Percentiles rank a stretch among this genome's conserved stretches.
Conservation (phyloP, 2,113 vertebrate genomes). For the Hippopotamus amphibius region DNA sequence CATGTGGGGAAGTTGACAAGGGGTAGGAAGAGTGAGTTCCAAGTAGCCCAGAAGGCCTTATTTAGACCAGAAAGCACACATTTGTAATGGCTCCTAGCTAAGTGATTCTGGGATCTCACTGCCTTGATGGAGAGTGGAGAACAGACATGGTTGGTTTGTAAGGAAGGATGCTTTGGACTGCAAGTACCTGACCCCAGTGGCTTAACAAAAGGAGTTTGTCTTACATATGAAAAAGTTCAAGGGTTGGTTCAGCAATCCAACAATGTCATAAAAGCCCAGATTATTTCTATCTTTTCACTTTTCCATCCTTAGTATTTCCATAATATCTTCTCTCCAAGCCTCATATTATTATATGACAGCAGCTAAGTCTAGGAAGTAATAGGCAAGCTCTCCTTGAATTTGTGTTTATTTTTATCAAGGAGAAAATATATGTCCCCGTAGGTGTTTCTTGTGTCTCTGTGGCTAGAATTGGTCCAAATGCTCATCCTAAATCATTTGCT, state of each 20-base stretch:
- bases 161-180: not conserved
- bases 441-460: not conserved
- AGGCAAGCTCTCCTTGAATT: not conserved
- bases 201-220: not conserved
- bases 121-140: not conserved
- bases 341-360: not conserved
- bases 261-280: not conserved
- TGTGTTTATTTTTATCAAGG: not conserved
- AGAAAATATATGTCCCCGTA: not conserved
- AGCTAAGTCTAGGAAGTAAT: not conserved
- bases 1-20: not conserved
- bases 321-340: not conserved
- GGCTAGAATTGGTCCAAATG: not conserved
- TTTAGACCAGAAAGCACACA: not conserved
- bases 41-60: not conserved
- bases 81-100: not conserved
- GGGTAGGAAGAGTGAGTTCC: not conserved
- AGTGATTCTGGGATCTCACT: slow-evolving; percentile 6
- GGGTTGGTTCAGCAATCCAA: not conserved
- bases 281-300: not conserved
- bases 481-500: not conserved
- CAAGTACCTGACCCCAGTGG: not conserved
- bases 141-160: not conserved
- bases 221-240: not conserved
- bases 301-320: not conserved